phyloP scores from a whole-genome alignment of 2,113 vertebrate genomes.

The Myanophis thanlyinensis region DNA sequence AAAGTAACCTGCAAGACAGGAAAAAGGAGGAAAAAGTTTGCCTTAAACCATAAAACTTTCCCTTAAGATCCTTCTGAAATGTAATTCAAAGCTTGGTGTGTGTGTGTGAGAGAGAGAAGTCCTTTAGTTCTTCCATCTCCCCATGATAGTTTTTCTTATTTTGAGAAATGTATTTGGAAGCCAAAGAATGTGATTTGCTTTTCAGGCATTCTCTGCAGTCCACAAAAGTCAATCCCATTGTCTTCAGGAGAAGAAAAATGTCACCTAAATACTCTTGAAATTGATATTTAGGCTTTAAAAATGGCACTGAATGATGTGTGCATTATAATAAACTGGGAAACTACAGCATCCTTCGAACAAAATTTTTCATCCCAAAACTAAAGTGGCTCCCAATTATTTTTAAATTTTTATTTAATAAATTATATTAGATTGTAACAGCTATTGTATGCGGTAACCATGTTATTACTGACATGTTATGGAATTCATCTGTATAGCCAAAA shows the following conservation, averaged over 20 bases:
- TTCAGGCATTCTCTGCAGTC: background rate
- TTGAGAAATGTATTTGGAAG: background rate
- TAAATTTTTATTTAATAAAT: background rate
- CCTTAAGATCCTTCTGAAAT: background rate
- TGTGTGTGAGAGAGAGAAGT: background rate
- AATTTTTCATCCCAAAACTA: background rate
- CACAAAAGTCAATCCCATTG: background rate
- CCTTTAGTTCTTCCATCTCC: background rate
- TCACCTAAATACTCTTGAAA: background rate
- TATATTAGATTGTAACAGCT: background rate
- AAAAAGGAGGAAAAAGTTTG: background rate
- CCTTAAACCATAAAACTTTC: background rate
- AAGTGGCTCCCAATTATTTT: background rate
- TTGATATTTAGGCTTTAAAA: background rate
- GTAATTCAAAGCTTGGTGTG: background rate
- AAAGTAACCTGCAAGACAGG: slow-evolving; percentile 82
- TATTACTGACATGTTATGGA: background rate
- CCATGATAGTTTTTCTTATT: background rate
- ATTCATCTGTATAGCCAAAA: background rate
- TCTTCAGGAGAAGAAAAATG: background rate
- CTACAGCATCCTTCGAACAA: background rate
- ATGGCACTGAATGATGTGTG: background rate
- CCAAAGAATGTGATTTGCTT: background rate
- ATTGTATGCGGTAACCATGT: background rate
- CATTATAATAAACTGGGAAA: background rate